Evolutionary conservation across 1,140 invertebrate species (phyloP), one percentile per base, ranked within the genome.

Genomic region (Leptestheria dahalacensis): DNA sequence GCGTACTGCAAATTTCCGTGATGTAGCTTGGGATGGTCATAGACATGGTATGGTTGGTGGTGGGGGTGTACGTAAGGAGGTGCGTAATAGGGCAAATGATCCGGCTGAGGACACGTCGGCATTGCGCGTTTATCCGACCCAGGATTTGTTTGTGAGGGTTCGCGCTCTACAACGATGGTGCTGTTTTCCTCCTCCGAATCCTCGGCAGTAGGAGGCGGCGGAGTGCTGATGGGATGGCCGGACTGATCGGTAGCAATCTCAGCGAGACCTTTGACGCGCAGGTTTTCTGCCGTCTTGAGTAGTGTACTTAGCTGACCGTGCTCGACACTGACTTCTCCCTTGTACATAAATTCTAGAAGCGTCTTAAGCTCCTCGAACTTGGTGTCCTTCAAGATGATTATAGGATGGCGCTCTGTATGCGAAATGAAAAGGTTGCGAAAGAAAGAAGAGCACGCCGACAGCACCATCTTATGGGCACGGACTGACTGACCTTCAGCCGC

Each of bases 281-380:
- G 80, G 71, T 88, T 91, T 76, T 92, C 88, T 65, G 91, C 91
- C 67, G 89, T 92, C 75, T 91, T 91, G 64, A 94, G 80, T 66
- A 94, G 80, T 64, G 86, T 85, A 66, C 86, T 86, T 68, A 94
- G 78, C 75, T 91, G 87, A 74, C 87, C 89, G 72, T 92, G 89
- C 74, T 91, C 86, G 65, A 93, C 88, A 80, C 89, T 91, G 64
- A 93, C 89, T 74, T 93, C 90, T 66, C 90, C 90, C 73, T 89
- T 87, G 81, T 94, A 93, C 89, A 94, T 95, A 80, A 92, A 93
- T 78, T 92, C 88, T 70, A 93, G 84, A 69, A 94, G 82, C 65
- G 87, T 90, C 71, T 87, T 81, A 71, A 93, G 79, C 75, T 92
- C 88, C 66, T 82, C 77, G 74, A 89, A 89, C 68, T 85, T 82